phyloP scores from a whole-genome alignment of 2,888 invertebrate species.

The Hypolimnas misippus region DNA sequence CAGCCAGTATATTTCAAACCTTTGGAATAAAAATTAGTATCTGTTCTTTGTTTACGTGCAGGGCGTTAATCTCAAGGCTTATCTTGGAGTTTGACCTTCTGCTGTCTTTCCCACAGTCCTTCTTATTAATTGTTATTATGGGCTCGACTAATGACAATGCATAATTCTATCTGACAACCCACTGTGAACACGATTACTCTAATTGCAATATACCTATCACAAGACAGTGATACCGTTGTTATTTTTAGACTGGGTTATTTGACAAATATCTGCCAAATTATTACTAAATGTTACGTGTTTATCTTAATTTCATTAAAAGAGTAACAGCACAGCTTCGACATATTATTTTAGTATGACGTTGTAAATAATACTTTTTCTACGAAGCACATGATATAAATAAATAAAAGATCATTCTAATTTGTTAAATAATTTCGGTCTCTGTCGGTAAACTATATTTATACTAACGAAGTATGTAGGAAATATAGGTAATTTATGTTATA shows the following conservation, averaged over 20 bases:
- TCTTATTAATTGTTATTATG: conserved; percentile 35
- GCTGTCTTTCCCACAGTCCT: conserved; percentile 41
- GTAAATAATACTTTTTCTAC: too few species aligned
- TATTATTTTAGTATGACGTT: too few species aligned
- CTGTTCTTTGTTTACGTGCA: conserved; percentile 28
- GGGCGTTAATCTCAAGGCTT: conserved; percentile 35
- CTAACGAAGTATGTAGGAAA: not conserved
- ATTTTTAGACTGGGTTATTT: not conserved
- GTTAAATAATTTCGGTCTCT: too few species aligned
- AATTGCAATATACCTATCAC: conserved; percentile 15
- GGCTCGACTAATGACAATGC: conserved; percentile 35
- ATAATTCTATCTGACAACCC: conserved; percentile 25
- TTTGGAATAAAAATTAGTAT: conserved; percentile 23
- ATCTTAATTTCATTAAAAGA: too few species aligned
- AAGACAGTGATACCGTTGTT: not conserved
- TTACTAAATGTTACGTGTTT: too few species aligned
- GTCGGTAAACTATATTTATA: too few species aligned
- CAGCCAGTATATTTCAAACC: not conserved
- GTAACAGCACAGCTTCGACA: too few species aligned
- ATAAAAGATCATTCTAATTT: too few species aligned
- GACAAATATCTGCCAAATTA: too few species aligned
- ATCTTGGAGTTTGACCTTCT: conserved; percentile 39
- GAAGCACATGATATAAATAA: too few species aligned
- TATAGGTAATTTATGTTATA: too few species aligned
- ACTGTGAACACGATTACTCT: conserved; percentile 16